These are phyloP conservation scores for Terebella lapidaria DNA, from an alignment of 2,888 invertebrate species.

Conservation along the genomic window DNA sequence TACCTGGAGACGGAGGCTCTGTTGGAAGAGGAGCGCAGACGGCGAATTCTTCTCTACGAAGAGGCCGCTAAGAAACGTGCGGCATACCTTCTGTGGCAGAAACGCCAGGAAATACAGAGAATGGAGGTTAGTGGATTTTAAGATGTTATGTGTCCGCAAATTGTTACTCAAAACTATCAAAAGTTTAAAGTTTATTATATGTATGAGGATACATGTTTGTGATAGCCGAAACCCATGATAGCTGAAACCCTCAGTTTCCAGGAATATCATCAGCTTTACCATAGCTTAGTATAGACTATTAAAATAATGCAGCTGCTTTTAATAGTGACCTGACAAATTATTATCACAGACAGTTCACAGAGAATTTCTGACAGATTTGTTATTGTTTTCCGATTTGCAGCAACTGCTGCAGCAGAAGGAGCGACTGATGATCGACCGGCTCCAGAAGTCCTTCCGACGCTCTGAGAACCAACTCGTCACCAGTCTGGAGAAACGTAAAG, in stretches of 20 bases:
- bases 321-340: too few relatives aligned
- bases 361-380: too few relatives aligned
- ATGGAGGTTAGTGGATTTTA: constrained; percentile 29
- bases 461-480: constrained; percentile 45
- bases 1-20: constrained; percentile 42
- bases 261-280: too few relatives aligned
- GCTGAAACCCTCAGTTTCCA: too few relatives aligned
- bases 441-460: constrained; percentile 41
- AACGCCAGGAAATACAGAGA: constrained; percentile 32
- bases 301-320: too few relatives aligned
- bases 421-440: constrained; percentile 39
- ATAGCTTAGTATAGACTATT: too few relatives aligned
- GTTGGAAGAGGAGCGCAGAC: constrained; percentile 29
- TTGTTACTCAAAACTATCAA: too few relatives aligned
- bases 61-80: constrained; percentile 41
- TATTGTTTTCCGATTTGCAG: neutral
- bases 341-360: too few relatives aligned
- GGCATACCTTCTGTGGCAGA: constrained; percentile 35
- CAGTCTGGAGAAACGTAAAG: constrained; percentile 39
- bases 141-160: too few relatives aligned
- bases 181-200: too few relatives aligned
- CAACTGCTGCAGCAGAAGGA: constrained; percentile 37
- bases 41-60: constrained; percentile 33
- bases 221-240: too few relatives aligned
- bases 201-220: too few relatives aligned